phyloP scores from a whole-genome alignment of 1,140 invertebrate genomes.

The Heliconius hewitsoni region DNA sequence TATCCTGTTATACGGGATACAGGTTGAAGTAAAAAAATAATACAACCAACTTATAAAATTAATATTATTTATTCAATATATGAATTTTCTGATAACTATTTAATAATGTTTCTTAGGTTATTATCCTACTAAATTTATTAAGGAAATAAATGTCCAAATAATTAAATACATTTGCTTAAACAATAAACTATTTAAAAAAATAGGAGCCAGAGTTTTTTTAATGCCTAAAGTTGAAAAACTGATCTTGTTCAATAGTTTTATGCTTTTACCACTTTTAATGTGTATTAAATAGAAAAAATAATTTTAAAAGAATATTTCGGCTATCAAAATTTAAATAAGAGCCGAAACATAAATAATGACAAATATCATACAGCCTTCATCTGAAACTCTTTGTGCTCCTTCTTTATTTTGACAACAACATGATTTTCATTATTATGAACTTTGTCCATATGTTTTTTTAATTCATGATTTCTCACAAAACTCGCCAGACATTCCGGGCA shows the following conservation, averaged over 20 bases:
- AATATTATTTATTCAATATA: slow-evolving; percentile 3
- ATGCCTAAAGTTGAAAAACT: not conserved
- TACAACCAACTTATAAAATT: not conserved
- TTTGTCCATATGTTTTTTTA: slow-evolving; percentile 65
- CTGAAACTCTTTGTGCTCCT: not conserved
- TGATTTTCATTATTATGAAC: slow-evolving; percentile 42
- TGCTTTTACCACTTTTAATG: too few species aligned
- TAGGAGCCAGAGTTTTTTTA: not conserved
- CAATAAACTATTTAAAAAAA: not conserved
- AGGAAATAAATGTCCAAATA: not conserved
- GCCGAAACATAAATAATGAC: not conserved
- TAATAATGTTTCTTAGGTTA: not conserved
- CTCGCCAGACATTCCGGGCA: slow-evolving; percentile 55
- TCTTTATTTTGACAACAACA: slow-evolving; percentile 26
- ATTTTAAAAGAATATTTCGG: too few species aligned
- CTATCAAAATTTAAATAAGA: not conserved
- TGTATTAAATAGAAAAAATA: too few species aligned
- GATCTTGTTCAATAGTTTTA: too few species aligned
- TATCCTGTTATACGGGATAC: too few species aligned
- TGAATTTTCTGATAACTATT: slow-evolving; percentile 1
- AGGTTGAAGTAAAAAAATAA: not conserved
- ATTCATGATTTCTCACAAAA: slow-evolving; percentile 60
- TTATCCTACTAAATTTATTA: slow-evolving; percentile 1
- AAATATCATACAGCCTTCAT: slow-evolving; percentile 6
- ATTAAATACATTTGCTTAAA: not conserved